Evolutionary conservation across 1,140 invertebrate genomes (phyloP).

Genomic region (Ylistrum balloti): DNA sequence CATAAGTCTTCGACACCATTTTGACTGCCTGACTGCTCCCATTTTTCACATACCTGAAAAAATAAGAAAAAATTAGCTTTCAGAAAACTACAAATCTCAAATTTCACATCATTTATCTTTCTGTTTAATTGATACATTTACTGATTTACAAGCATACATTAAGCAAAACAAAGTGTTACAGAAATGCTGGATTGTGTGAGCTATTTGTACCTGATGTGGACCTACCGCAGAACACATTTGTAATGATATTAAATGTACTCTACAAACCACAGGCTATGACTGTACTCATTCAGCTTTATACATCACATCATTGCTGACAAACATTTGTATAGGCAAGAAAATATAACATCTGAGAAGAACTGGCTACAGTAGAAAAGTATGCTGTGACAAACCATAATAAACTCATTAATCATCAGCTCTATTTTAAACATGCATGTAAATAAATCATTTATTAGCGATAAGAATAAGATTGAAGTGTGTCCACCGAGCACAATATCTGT

Average conservation of each 20-base stretch:
- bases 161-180: background rate
- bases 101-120: background rate
- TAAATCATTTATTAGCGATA: constrained; percentile 3
- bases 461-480: background rate
- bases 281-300: background rate
- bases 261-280: background rate
- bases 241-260: constrained; percentile 22
- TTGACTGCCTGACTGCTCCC: constrained; percentile 31
- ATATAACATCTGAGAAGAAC: background rate
- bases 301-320: background rate
- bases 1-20: constrained; percentile 12
- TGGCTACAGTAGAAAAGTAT: background rate
- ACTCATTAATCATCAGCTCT: background rate
- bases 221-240: constrained; percentile 31
- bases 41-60: constrained; percentile 40
- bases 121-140: background rate
- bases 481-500: background rate
- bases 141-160: background rate
- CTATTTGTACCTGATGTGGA: background rate
- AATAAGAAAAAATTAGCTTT: background rate
- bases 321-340: background rate
- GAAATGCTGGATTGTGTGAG: background rate
- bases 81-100: background rate
- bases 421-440: constrained; percentile 16
- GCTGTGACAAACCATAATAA: background rate